Evolutionary conservation across 2,888 invertebrate genomes (phyloP).

Genomic region (Branchipolynoe longqiensis): DNA sequence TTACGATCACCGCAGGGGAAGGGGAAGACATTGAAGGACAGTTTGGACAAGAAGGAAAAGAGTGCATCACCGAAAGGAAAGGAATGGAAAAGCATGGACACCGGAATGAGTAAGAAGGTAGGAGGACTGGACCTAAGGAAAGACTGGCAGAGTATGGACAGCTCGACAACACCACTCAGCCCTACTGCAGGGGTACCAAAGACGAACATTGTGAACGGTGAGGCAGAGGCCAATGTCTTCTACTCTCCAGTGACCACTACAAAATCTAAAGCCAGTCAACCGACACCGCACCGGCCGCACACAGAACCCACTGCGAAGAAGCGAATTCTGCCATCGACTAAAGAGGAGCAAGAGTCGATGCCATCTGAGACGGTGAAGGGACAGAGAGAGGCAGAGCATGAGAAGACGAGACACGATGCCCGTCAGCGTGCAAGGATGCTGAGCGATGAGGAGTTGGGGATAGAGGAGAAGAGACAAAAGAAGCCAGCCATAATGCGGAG

Average conservation of each 20-base stretch:
- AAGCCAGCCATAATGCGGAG: conserved; percentile 18
- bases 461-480: conserved; percentile 61
- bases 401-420: conserved; percentile 83
- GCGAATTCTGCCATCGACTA: conserved; percentile 1
- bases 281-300: not conserved
- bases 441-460: conserved; percentile 88
- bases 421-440: conserved; percentile 86
- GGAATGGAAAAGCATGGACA: conserved; percentile 68
- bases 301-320: conserved; percentile 36
- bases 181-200: conserved; percentile 62
- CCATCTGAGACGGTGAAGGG: conserved; percentile 80
- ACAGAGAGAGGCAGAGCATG: conserved; percentile 66
- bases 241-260: conserved; percentile 75
- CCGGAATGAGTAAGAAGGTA: not conserved
- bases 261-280: conserved; percentile 56
- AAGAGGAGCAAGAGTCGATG: not conserved
- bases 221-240: conserved; percentile 69
- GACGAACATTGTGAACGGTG: conserved; percentile 58
- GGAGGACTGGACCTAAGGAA: conserved; percentile 50
- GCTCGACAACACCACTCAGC: conserved; percentile 46
- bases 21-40: conserved; percentile 24
- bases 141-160: conserved; percentile 59
- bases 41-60: conserved; percentile 36
- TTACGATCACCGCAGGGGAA: conserved; percentile 33
- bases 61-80: conserved; percentile 65